Conservation (phyloP, 1,140 invertebrate species). For the Propsilocerus akamusi region DNA sequence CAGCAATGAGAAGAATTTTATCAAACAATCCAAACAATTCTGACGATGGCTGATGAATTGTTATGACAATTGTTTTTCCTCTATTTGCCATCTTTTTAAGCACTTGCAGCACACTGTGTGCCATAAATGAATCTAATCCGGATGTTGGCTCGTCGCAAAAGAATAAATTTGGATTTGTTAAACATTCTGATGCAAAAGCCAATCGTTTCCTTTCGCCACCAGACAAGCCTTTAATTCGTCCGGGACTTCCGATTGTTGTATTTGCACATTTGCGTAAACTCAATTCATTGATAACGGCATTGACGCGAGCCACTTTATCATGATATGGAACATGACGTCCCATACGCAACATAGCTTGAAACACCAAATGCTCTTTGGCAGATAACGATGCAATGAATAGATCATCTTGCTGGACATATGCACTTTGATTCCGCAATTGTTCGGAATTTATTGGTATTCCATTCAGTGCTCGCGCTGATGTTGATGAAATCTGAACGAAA, state of each 20-base stretch:
- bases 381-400: slow-evolving; percentile 88
- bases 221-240: slow-evolving; percentile 77
- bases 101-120: slow-evolving; percentile 70
- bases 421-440: slow-evolving; percentile 57
- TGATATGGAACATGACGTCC: slow-evolving; percentile 54
- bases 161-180: slow-evolving; percentile 86
- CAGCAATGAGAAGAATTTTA: slow-evolving; percentile 74
- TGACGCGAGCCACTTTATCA: slow-evolving; percentile 63
- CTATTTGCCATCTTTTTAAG: slow-evolving; percentile 57
- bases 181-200: slow-evolving; percentile 88
- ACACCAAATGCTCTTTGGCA: slow-evolving; percentile 73
- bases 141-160: slow-evolving; percentile 97
- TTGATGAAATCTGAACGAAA: slow-evolving; percentile 19
- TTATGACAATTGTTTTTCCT: slow-evolving; percentile 84
- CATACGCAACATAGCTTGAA: slow-evolving; percentile 87
- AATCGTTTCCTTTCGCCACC: slow-evolving; percentile 90
- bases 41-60: slow-evolving; percentile 92
- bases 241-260: slow-evolving; percentile 72
- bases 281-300: slow-evolving; percentile 61
- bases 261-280: slow-evolving; percentile 71
- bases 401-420: slow-evolving; percentile 92
- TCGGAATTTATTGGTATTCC: slow-evolving; percentile 44
- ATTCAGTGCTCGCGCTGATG: slow-evolving; percentile 39
- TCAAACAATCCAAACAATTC: slow-evolving; percentile 88
- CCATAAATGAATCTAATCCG: slow-evolving; percentile 72